Evolutionary conservation across 2,888 invertebrate genomes (phyloP).

Genomic region (Lamproptera curius): DNA sequence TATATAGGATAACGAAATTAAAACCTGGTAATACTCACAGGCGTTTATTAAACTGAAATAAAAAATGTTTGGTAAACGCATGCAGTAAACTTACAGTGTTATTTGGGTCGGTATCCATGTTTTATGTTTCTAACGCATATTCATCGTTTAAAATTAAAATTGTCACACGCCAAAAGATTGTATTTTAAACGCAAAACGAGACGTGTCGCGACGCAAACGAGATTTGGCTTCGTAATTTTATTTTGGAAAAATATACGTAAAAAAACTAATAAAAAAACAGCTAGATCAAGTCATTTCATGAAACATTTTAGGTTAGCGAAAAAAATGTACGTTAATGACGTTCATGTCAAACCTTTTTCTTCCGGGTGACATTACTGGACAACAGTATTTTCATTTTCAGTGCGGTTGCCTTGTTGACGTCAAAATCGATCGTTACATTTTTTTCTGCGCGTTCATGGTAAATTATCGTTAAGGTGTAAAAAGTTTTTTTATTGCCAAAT

Average conservation of each 20-base stretch:
- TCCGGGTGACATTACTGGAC: slow-evolving; percentile 73
- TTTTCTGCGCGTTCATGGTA: slow-evolving; percentile 29
- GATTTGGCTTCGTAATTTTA: slow-evolving; percentile 71
- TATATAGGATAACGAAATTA: no score
- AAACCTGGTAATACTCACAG: no score
- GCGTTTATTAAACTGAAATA: no score
- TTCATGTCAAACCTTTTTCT: slow-evolving; percentile 77
- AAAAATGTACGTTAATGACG: slow-evolving; percentile 73
- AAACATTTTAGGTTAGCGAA: slow-evolving; percentile 79
- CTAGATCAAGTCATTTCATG: slow-evolving; percentile 76
- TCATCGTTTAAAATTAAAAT: slow-evolving; percentile 65
- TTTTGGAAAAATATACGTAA: slow-evolving; percentile 66
- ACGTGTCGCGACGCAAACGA: slow-evolving; percentile 66
- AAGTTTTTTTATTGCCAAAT: no score
- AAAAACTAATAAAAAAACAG: slow-evolving; percentile 67
- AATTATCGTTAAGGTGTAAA: slow-evolving; percentile 1
- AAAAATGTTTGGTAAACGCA: no score
- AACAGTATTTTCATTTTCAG: slow-evolving; percentile 73
- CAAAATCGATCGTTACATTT: slow-evolving; percentile 42
- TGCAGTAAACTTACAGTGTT: slow-evolving; percentile 72
- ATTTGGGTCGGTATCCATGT: slow-evolving; percentile 75
- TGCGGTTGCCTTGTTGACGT: slow-evolving; percentile 60
- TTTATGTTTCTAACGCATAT: slow-evolving; percentile 60
- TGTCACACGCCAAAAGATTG: slow-evolving; percentile 58
- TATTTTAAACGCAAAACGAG: slow-evolving; percentile 43